Percentiles rank a stretch among this genome's conserved stretches.
These are phyloP conservation scores for Ecliptopera silaceata DNA, from an alignment of 2,888 invertebrate genomes.

Conservation along the genomic window DNA sequence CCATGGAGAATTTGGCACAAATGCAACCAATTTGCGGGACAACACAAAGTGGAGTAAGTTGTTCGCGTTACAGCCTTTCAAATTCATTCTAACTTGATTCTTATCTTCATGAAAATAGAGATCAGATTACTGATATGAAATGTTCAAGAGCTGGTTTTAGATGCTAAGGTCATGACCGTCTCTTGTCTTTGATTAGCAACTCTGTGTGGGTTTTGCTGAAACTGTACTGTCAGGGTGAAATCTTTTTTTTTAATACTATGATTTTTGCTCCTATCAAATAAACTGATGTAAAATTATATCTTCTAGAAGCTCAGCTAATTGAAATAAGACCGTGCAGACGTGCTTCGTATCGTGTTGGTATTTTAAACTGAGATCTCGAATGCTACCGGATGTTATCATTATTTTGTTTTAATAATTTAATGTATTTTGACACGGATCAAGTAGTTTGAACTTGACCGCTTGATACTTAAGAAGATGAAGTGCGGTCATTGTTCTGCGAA, in stretches of 20 bases:
- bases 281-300: too few species aligned
- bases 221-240: background rate
- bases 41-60: conserved; percentile 26
- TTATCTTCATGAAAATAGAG: background rate
- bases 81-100: conserved; percentile 3
- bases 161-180: conserved; percentile 22
- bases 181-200: conserved; percentile 17
- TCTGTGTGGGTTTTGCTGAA: conserved; percentile 18
- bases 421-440: conserved; percentile 18
- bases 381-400: background rate
- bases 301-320: too few species aligned
- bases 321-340: background rate
- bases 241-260: background rate
- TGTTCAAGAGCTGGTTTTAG: conserved; percentile 1
- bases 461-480: conserved; percentile 6
- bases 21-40: conserved; percentile 55
- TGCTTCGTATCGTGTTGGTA: too few species aligned
- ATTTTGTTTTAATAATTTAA: background rate
- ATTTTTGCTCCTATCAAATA: too few species aligned
- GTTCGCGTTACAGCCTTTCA: background rate
- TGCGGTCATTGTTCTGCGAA: background rate
- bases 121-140: conserved; percentile 1
- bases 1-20: conserved; percentile 51
- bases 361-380: too few species aligned
- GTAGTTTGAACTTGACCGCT: conserved; percentile 21